Percentiles rank a stretch among this genome's conserved stretches.
phyloP scores from a whole-genome alignment of 2,797 vertebrate genomes.

The Decapterus maruadsi region DNA sequence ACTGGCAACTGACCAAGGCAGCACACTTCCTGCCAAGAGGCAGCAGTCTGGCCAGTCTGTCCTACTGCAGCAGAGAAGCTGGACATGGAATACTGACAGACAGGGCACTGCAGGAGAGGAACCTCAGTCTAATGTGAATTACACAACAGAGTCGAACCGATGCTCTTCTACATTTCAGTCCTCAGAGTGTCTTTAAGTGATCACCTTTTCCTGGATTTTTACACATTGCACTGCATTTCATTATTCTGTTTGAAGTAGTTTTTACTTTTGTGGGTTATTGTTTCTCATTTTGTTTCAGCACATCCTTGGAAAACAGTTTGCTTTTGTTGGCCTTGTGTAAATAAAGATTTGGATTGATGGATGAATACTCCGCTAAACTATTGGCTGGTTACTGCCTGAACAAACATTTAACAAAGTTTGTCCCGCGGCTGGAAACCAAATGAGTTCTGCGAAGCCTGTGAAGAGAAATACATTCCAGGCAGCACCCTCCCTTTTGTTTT shows the following conservation, averaged over 20 bases:
- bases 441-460: neutral
- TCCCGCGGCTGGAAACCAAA: neutral
- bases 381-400: slow-evolving; percentile 9
- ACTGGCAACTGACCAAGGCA: slow-evolving; percentile 66
- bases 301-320: too few species aligned
- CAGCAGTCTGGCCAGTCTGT: slow-evolving; percentile 38
- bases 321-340: too few species aligned
- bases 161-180: slow-evolving; percentile 2
- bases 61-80: slow-evolving; percentile 38
- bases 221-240: too few species aligned
- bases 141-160: slow-evolving; percentile 1
- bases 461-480: slow-evolving; percentile 10
- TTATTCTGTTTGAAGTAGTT: too few species aligned
- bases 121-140: slow-evolving; percentile 23
- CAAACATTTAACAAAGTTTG: slow-evolving; percentile 7
- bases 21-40: slow-evolving; percentile 65
- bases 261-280: too few species aligned
- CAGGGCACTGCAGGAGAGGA: neutral
- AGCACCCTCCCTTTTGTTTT: neutral
- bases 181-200: slow-evolving; percentile 9
- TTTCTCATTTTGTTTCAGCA: too few species aligned
- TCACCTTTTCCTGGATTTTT: neutral
- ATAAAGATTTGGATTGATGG: too few species aligned
- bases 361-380: neutral
- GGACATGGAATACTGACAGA: slow-evolving; percentile 35